Evolutionary conservation across 1,140 invertebrate genomes (phyloP), one percentile per base, ranked within the genome.

Genomic region (Drosophila willistoni): DNA sequence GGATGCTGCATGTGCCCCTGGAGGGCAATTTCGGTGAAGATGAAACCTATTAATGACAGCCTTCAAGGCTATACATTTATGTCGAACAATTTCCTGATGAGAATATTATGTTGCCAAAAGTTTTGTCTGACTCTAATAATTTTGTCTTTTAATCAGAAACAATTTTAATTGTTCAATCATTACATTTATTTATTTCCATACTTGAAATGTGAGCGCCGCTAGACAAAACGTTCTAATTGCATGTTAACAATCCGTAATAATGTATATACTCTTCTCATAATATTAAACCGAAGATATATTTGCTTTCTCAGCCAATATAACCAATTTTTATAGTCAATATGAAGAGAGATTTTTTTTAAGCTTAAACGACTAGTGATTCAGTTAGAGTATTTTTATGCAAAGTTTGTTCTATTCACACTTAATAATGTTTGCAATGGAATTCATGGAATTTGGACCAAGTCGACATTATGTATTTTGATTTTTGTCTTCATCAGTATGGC

Each of bases 1-100:
- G 56, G 17, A 51, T 51, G 44, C 73, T 80, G 83, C 79, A 73
- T 82, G 79, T 64, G 64, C 66, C 82, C 83, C 79, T 56, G 36
- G 83, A 84, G 83, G 57, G 25, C 83, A 73, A 87, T 86, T 79
- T 67, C 57, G 59, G n/a, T 65, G 9, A 51, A 51, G 44, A 22
- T 22, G 44, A 22, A 68, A 71, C 64, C 75, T 87, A 86, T 87
- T 86, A 87, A 86, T 82, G 69, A 36, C 47, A 68, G 62, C 41
- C 77, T 42, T 61, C 33, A 70, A 68, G 67, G 63, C 55, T 41
- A 59, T 34, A 76, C 76, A 81, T 76, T 79, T 73, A 79, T 64
- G 57, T 68, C 63, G 17, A 51, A 22, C 19, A 9, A 47, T 47
- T 47, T 47, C 2, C 17, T 19, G 17, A 19, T 47, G 17, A 6